Conservation (phyloP, 1,140 invertebrate species). For the Drosophila bipectinata region DNA sequence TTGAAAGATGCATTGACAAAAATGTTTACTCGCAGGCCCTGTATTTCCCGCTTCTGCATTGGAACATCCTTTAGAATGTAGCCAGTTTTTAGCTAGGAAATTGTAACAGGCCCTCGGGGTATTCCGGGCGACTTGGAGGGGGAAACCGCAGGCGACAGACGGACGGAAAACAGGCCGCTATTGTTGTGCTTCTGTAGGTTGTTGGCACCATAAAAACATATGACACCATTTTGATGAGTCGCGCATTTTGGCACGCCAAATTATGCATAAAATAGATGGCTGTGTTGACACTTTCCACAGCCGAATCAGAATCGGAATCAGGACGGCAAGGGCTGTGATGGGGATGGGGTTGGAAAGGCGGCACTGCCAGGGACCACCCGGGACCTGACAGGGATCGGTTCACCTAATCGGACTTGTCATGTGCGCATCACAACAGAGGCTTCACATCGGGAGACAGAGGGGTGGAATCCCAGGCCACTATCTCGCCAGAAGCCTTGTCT, state of each 20-base stretch:
- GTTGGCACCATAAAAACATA: constrained; percentile 68
- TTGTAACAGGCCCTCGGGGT: not conserved
- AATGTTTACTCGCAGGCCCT: too few species aligned
- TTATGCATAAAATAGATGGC: constrained; percentile 74
- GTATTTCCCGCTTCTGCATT: not conserved
- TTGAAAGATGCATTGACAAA: too few species aligned
- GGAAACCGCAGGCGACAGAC: constrained; percentile 9
- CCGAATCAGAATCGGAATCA: not conserved
- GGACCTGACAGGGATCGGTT: not conserved
- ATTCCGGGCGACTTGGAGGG: not conserved
- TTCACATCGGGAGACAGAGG: constrained; percentile 2
- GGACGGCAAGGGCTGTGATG: not conserved
- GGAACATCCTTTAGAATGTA: not conserved
- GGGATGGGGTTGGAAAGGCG: not conserved
- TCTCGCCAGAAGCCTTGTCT: too few species aligned
- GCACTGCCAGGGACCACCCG: not conserved
- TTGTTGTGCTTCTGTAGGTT: not conserved
- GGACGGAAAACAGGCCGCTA: not conserved
- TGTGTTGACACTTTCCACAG: constrained; percentile 58
- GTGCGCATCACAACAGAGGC: constrained; percentile 63
- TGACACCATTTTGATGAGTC: constrained; percentile 72
- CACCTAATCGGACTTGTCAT: constrained; percentile 75
- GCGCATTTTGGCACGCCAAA: constrained; percentile 51
- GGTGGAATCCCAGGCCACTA: constrained; percentile 8
- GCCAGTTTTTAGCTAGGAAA: not conserved